Conservation (phyloP, 1,140 invertebrate species). For the Aphaenogaster ashmeadi region DNA sequence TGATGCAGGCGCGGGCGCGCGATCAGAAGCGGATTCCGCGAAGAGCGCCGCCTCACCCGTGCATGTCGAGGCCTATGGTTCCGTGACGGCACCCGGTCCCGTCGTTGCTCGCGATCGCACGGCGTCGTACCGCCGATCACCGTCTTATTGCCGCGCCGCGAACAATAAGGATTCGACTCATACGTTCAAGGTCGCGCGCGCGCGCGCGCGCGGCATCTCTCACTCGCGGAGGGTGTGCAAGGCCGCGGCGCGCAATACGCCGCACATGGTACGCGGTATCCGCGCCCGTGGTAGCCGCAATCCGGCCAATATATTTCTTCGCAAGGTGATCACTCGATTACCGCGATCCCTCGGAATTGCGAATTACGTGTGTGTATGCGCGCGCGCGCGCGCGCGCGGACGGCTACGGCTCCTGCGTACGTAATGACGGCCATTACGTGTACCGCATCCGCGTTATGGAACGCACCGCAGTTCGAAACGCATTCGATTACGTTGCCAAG, state of each 20-base stretch:
- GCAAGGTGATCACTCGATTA: slow-evolving; percentile 63
- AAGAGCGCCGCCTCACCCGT: slow-evolving; percentile 27
- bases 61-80: slow-evolving; percentile 34
- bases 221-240: slow-evolving; percentile 47
- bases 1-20: background rate
- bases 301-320: slow-evolving; percentile 55
- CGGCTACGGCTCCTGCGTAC: slow-evolving; percentile 42
- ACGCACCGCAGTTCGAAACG: slow-evolving; percentile 47
- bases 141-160: background rate
- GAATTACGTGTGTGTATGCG: slow-evolving; percentile 30
- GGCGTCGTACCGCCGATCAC: background rate
- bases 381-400: background rate
- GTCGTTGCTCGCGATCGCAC: slow-evolving; percentile 26
- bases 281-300: slow-evolving; percentile 25
- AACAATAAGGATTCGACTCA: slow-evolving; percentile 51
- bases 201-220: slow-evolving; percentile 24
- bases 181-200: slow-evolving; percentile 37
- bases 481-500: slow-evolving; percentile 58
- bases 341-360: slow-evolving; percentile 60
- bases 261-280: background rate
- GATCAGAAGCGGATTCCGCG: slow-evolving; percentile 32
- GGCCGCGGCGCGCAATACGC: slow-evolving; percentile 11
- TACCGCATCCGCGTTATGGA: slow-evolving; percentile 55
- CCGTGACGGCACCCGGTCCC: slow-evolving; percentile 31
- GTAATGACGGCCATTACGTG: slow-evolving; percentile 62